Evolutionary conservation across 2,113 vertebrate species (phyloP).

Genomic region (Oophaga pumilio): DNA sequence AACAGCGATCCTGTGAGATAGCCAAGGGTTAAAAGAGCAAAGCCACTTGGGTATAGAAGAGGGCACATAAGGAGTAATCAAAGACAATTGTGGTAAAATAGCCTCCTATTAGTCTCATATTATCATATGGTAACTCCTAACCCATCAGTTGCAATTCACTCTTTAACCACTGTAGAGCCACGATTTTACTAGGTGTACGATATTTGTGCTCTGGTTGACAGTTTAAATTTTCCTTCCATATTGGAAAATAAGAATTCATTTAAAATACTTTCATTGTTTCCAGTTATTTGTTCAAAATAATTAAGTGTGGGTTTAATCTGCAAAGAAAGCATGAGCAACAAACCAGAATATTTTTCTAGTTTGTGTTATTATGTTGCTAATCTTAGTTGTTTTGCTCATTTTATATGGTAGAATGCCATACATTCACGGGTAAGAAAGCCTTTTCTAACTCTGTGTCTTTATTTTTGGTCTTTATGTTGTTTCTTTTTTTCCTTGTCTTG

Average conservation of each 20-base stretch:
- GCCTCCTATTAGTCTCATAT: background rate
- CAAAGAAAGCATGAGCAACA: conserved; percentile 34
- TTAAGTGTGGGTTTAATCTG: conserved; percentile 54
- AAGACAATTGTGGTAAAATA: no score
- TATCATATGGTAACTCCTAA: background rate
- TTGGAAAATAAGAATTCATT: conserved; percentile 40
- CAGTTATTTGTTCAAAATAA: conserved; percentile 55
- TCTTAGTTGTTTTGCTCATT: conserved; percentile 50
- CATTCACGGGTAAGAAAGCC: conserved; percentile 35
- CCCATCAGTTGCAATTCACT: no score
- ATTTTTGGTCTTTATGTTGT: conserved; percentile 31
- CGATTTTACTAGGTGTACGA: background rate
- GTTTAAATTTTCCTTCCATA: conserved; percentile 4
- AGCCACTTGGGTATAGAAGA: no score
- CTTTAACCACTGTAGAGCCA: background rate
- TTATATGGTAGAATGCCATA: conserved; percentile 34
- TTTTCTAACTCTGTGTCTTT: conserved; percentile 1
- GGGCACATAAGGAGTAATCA: no score
- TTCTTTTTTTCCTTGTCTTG: conserved; percentile 19
- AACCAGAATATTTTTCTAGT: conserved; percentile 32
- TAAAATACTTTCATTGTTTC: conserved; percentile 27
- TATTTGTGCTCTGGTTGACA: background rate
- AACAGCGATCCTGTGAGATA: no score
- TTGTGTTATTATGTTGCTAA: conserved; percentile 45
- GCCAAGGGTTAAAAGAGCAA: no score